These are phyloP conservation scores for mouse (Mus musculus) DNA, from an alignment of 2,113 vertebrate species.

Conservation along the genomic window GRCm39 chr6:115275001-115275500, in stretches of 20 bases:
- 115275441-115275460: not conserved
- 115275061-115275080: not conserved
- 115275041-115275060: not conserved
- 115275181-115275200: not conserved
- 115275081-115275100: not conserved
- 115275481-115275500: no score
- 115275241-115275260: not conserved
- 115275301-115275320: not conserved
- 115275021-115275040: not conserved
- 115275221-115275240: not conserved
- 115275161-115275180: not conserved
- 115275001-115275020: not conserved
- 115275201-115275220: not conserved
- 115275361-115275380: not conserved
- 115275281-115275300: not conserved
- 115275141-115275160: not conserved
- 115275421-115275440: not conserved
- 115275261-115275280: not conserved
- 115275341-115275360: conserved; percentile 31
- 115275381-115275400: conserved; percentile 32
- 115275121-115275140: not conserved
- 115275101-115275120: not conserved
- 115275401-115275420: not conserved
- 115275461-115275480: no score
- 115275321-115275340: not conserved